Base-by-base conservation (phyloP, 2,888 invertebrate genomes). In the Hoplodrina ambigua region DNA sequence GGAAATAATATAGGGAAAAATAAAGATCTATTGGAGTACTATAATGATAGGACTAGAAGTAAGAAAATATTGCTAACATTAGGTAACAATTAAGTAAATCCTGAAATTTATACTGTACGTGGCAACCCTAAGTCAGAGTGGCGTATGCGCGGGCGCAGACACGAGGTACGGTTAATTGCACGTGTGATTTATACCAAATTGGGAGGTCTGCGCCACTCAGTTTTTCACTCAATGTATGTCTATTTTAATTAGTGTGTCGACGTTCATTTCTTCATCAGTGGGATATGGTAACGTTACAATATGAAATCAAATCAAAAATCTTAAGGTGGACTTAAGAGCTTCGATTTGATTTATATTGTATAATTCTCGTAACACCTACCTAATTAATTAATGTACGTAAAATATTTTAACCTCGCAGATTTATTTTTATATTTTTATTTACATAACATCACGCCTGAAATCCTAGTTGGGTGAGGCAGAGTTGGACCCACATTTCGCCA, bases 111-210 rank as follows among this genome's bases (percentile, higher is more conserved):
- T 3, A n/a, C 10, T 3, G 13, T 53, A 44, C 50, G 52, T 75
- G 63, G 33, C 57, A 78, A 62, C 78, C 78, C 76, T 78, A 30
- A 4, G 15, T 20, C 17, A 20, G 81, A 70, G 85, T 77, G 84
- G 82, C 83, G 82, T 82, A 76, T 81, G 81, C 85, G 75, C 78
- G 67, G 75, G 69, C 63, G 78, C 81, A 76, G 73, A 72, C 72
- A 77, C 74, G 82, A 72, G 76, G 72, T 68, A 72, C 78, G 67
- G 82, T 81, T 85, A 85, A 85, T 85, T 85, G 78, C 84, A 75
- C 72, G 75, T 76, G 81, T 83, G 84, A 81, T 81, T 83, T 84
- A 83, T 82, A 84, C 82, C 81, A 72, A 81, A 82, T 81, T 81
- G 81, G 83, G 83, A 82, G 83, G 79, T 77, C 81, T 59, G 52